Conservation (phyloP, 2,113 vertebrate genomes). For the Scomber japonicus region DNA sequence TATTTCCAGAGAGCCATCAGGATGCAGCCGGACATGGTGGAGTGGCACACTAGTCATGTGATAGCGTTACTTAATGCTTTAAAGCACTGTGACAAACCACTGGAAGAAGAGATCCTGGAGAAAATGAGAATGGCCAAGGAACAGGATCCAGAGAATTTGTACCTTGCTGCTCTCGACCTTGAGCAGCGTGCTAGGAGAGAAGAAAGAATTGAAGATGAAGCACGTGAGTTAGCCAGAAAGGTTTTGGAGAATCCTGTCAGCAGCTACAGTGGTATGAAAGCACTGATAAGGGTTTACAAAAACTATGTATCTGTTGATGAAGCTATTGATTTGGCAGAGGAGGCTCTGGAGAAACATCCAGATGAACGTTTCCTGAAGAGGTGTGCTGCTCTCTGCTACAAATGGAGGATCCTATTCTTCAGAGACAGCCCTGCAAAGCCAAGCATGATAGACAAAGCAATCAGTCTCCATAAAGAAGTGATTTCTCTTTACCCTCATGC, state of each 20-base stretch:
- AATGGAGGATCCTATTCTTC: conserved; percentile 34
- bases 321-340: conserved; percentile 48
- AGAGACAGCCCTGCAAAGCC: not conserved
- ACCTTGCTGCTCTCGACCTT: conserved; percentile 33
- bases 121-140: conserved; percentile 43
- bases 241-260: conserved; percentile 49
- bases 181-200: not conserved
- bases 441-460: conserved; percentile 10
- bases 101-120: conserved; percentile 1
- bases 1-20: conserved; percentile 71
- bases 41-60: conserved; percentile 56
- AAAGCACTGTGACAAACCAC: not conserved
- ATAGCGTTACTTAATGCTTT: not conserved
- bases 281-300: conserved; percentile 33
- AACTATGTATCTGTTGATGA: not conserved
- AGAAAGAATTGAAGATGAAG: conserved; percentile 16
- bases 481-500: conserved; percentile 53
- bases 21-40: conserved; percentile 70
- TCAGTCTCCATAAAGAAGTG: conserved; percentile 38
- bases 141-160: conserved; percentile 60
- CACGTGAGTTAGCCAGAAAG: conserved; percentile 3
- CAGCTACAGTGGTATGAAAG: conserved; percentile 55
- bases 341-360: conserved; percentile 51
- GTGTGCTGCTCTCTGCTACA: conserved; percentile 47
- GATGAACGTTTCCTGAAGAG: conserved; percentile 55